Evolutionary conservation across 1,140 invertebrate species (phyloP), one percentile per base, ranked within the genome.

Genomic region (Diorhabda carinulata): DNA sequence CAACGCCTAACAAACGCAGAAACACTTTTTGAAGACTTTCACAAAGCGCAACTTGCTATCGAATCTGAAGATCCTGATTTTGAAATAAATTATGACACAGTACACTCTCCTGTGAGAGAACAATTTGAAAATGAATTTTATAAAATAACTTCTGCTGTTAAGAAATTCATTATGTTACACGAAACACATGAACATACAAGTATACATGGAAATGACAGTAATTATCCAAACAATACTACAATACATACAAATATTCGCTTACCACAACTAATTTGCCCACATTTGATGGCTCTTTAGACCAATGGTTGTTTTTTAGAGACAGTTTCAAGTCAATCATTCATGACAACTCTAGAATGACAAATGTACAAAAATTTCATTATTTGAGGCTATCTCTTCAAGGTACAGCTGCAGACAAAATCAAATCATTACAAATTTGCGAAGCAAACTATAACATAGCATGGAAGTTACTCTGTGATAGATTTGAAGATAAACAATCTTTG

Each of bases 281-380:
- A 52, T 80, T 79, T 70, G 70, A 76, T 61, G 77, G 78, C 2
- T 62, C 63, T 57, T 76, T 72, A 67, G 66, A 73, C 57, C 65
- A 78, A 41, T 81, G 76, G 79, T 61, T 78, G 45, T 65, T 72
- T 43, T 81, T 80, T 70, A 66, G 70, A 52, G 77, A 79, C 64
- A 77, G 73, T 10, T 81, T 78, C 65, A 58, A 58, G 10, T 70
- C 77, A 5, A 43, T 78, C 5, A 78, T 80, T 52, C 74, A 80
- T 70, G 66, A 76, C 2, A 77, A 75, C 63, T 41, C 7, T 3
- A 40, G 44, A 9, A 57, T 78, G 3, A 60, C 61, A 40, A 58
- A 74, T 8, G 73, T 78, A 25, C 71, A 79, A 69, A 81, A 80
- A 63, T 75, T 78, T 64, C 73, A 79, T 64, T 25, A 25, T 25